These are phyloP conservation scores for Mesorhabditis belari DNA, from an alignment of 2,888 invertebrate species.

Conservation along the genomic window DNA sequence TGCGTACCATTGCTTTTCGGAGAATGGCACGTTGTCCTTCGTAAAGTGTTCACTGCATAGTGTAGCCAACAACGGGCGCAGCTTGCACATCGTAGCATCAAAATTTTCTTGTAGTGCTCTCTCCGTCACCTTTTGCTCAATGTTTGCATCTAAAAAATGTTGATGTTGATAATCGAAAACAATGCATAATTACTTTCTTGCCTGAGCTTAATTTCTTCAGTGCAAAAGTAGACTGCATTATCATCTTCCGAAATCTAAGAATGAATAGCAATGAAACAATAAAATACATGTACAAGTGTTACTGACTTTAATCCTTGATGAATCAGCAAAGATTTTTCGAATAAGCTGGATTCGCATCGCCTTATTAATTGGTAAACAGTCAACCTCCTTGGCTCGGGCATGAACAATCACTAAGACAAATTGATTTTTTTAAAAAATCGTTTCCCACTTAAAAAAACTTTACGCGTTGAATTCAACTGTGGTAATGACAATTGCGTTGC, in stretches of 20 bases:
- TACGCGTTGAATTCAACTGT: constrained; percentile 11
- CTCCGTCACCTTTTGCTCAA: background rate
- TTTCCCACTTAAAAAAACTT: constrained; percentile 25
- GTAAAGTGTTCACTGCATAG: constrained; percentile 3
- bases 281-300: too few relatives aligned
- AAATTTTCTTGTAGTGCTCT: constrained; percentile 2
- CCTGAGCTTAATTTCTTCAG: constrained; percentile 15
- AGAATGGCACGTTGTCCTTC: background rate
- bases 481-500: constrained; percentile 4
- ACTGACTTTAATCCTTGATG: constrained; percentile 1
- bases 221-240: constrained; percentile 7
- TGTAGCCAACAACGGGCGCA: background rate
- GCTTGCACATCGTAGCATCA: constrained; percentile 2
- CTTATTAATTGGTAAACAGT: constrained; percentile 16
- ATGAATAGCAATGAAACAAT: background rate
- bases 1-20: constrained; percentile 7
- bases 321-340: constrained; percentile 11
- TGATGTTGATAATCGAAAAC: background rate
- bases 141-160: background rate
- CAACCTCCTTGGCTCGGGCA: constrained; percentile 26
- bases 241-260: constrained; percentile 10
- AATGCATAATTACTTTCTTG: too few relatives aligned
- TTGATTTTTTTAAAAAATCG: constrained; percentile 1
- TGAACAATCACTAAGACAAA: constrained; percentile 32
- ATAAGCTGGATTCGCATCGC: constrained; percentile 16